phyloP scores from a whole-genome alignment of 2,113 vertebrate species.

The Psephotus haematonotus region DNA sequence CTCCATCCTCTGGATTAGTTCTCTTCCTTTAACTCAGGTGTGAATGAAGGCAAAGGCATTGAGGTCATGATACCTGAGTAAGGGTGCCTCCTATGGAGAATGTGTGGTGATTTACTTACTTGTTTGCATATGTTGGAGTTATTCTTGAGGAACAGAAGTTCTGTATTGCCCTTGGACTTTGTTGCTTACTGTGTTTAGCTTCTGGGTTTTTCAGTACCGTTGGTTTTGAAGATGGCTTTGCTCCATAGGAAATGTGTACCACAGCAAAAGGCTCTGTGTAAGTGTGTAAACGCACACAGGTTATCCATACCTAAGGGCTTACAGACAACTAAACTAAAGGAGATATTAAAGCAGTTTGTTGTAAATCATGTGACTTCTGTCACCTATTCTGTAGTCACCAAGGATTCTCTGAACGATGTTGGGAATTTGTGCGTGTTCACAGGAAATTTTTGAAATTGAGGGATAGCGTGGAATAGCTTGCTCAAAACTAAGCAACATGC shows the following conservation, averaged over 20 bases:
- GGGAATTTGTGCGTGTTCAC: neutral
- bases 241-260: neutral
- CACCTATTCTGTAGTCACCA: neutral
- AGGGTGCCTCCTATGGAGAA: neutral
- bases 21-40: neutral
- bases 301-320: rapidly evolving
- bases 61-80: neutral
- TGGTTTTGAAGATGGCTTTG: neutral
- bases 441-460: neutral
- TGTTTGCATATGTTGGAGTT: neutral
- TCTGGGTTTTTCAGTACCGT: neutral
- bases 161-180: neutral
- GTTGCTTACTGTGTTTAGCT: neutral
- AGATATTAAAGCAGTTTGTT: neutral
- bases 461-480: neutral
- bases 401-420: neutral
- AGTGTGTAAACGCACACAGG: neutral
- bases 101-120: neutral
- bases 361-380: neutral
- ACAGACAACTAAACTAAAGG: neutral
- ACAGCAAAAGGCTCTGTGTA: neutral
- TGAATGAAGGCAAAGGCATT: neutral
- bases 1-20: neutral
- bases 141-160: neutral
- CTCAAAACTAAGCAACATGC: neutral